These are phyloP conservation scores for Periparus ater DNA, from an alignment of 2,797 vertebrate genomes.

Conservation along the genomic window DNA sequence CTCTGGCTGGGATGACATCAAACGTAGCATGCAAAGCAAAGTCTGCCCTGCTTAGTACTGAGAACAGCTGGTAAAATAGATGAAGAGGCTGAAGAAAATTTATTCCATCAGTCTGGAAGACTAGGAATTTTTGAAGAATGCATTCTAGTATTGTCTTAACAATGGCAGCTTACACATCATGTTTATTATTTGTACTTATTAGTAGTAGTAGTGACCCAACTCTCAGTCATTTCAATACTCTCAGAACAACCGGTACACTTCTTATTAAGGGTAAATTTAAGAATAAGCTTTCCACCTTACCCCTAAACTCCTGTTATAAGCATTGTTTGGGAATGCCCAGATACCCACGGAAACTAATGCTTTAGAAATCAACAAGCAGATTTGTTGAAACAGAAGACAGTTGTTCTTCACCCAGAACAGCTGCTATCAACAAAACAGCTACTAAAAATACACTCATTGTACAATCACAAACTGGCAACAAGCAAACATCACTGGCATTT, in stretches of 20 bases:
- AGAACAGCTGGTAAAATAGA: not conserved
- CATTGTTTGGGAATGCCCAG: not conserved
- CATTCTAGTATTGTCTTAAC: not conserved
- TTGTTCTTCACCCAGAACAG: constrained; percentile 20
- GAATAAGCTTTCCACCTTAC: not conserved
- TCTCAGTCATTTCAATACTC: not conserved
- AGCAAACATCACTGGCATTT: not conserved
- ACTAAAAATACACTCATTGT: not conserved
- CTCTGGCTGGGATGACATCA: not conserved
- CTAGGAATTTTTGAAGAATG: not conserved
- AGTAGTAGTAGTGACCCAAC: not conserved
- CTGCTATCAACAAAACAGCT: not conserved
- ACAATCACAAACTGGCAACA: not conserved
- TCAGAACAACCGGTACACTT: no score
- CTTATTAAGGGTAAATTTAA: not conserved
- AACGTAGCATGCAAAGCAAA: not conserved
- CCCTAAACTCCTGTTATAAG: not conserved
- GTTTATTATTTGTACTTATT: not conserved
- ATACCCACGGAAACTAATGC: not conserved
- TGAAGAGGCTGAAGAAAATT: not conserved
- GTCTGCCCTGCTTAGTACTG: not conserved
- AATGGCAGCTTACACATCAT: not conserved
- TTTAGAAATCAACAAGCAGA: constrained; percentile 30
- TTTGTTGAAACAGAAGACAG: constrained; percentile 38
- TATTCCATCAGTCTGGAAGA: not conserved